phyloP scores from a whole-genome alignment of 2,888 invertebrate genomes.

The Pseudococcus jackbeardsleyi region DNA sequence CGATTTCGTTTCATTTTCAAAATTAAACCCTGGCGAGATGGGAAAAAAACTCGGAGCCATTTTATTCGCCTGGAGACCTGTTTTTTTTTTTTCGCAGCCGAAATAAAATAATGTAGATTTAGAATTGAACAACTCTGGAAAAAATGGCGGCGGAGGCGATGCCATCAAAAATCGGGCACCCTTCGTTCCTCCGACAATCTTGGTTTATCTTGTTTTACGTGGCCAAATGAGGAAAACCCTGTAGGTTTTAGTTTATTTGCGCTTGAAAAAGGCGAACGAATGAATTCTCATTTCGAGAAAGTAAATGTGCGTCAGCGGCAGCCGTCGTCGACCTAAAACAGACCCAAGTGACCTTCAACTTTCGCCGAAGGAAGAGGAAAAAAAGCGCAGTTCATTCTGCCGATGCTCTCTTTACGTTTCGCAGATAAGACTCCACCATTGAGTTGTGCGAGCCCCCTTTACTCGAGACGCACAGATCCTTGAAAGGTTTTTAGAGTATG shows the following conservation, averaged over 20 bases:
- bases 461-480: not conserved
- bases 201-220: too few species aligned
- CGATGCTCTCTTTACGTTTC: not conserved
- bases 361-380: not conserved
- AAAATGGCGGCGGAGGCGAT: not conserved
- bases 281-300: not conserved
- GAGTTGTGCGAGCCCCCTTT: not conserved
- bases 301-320: not conserved
- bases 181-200: too few species aligned
- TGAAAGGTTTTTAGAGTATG: not conserved
- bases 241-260: not conserved
- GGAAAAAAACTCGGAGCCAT: not conserved
- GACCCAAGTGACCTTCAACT: not conserved
- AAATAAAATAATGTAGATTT: not conserved
- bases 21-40: not conserved
- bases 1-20: slow-evolving; percentile 6
- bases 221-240: not conserved
- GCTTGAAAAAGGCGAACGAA: not conserved
- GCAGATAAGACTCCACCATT: not conserved
- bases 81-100: not conserved
- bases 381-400: not conserved
- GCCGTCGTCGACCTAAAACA: not conserved
- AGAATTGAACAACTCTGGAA: not conserved
- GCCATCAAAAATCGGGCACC: too few species aligned
- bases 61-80: not conserved